These are phyloP conservation scores for Adelphocoris suturalis DNA, from an alignment of 2,888 invertebrate species.

Conservation along the genomic window DNA sequence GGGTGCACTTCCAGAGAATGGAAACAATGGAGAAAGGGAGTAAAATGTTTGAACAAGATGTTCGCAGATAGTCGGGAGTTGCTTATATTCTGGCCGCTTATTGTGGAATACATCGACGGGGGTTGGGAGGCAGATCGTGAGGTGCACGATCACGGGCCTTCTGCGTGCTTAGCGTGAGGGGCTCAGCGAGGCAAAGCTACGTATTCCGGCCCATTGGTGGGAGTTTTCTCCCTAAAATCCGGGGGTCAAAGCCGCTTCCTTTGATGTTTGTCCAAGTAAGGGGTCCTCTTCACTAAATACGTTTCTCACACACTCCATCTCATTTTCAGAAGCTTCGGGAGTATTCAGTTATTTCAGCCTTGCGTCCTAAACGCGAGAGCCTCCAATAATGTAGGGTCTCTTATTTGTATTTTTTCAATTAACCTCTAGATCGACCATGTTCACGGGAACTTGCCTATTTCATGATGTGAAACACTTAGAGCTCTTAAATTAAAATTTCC, in stretches of 20 bases:
- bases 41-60: slow-evolving; percentile 63
- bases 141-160: slow-evolving; percentile 40
- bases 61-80: slow-evolving; percentile 51
- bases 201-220: background rate
- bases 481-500: no score
- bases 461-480: no score
- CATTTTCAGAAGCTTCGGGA: no score
- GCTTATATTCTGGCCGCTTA: slow-evolving; percentile 18
- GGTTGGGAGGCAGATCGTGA: slow-evolving; percentile 42
- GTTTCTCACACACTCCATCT: no score
- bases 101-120: slow-evolving; percentile 45
- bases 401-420: no score
- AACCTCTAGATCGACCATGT: no score
- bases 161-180: slow-evolving; percentile 55
- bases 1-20: background rate
- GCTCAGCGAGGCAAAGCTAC: slow-evolving; percentile 22
- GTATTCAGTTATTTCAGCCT: no score
- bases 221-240: background rate
- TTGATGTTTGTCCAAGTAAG: background rate
- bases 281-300: background rate
- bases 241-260: slow-evolving; percentile 20
- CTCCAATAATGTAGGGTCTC: no score
- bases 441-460: no score
- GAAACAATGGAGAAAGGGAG: slow-evolving; percentile 60
- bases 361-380: no score